Conservation (phyloP, 2,888 invertebrate species). For the Shargacucullia verbasci region DNA sequence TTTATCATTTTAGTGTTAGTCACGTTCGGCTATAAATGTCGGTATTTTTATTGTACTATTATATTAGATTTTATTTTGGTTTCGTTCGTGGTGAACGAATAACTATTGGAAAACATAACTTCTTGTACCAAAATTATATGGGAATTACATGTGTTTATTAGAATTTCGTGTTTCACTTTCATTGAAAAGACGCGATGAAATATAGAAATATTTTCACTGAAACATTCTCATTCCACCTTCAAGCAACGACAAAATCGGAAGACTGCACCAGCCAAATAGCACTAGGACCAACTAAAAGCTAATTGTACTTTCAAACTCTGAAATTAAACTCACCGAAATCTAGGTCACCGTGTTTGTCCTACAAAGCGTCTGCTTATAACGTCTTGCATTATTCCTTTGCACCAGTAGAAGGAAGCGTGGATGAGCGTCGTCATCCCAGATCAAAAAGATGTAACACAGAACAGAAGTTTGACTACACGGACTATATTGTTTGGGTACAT, state of each 20-base stretch:
- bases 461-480: too few species aligned
- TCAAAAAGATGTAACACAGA: too few species aligned
- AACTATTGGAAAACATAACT: slow-evolving; percentile 10
- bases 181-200: background rate
- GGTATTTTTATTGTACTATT: slow-evolving; percentile 36
- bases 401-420: background rate
- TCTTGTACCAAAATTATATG: slow-evolving; percentile 17
- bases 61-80: slow-evolving; percentile 38
- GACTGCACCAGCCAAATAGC: slow-evolving; percentile 2
- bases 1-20: slow-evolving; percentile 35
- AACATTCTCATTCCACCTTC: background rate
- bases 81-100: slow-evolving; percentile 19
- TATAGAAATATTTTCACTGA: too few species aligned
- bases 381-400: background rate
- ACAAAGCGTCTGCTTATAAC: background rate
- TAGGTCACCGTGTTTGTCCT: background rate
- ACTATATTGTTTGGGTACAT: too few species aligned
- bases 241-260: background rate
- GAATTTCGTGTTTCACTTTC: slow-evolving; percentile 2
- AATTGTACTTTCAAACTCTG: slow-evolving; percentile 6
- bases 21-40: slow-evolving; percentile 37
- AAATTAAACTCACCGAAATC: slow-evolving; percentile 6
- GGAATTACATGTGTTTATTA: slow-evolving; percentile 14
- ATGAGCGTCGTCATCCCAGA: too few species aligned
- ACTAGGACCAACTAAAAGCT: slow-evolving; percentile 15